Evolutionary conservation across 2,113 vertebrate genomes (phyloP), one percentile per base, ranked within the genome.

Genomic region (Silurus glanis): DNA sequence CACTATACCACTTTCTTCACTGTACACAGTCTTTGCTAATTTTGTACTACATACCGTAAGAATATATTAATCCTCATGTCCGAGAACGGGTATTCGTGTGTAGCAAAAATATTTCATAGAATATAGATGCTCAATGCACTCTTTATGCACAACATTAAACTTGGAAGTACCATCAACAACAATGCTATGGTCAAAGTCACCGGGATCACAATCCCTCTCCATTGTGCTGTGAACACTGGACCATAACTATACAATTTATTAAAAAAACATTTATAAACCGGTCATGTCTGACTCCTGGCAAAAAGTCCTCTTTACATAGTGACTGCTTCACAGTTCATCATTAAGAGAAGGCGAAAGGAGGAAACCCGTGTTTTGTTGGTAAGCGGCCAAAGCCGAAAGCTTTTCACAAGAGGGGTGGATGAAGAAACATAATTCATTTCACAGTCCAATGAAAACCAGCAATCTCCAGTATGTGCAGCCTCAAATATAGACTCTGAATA

Each of bases 371-470:
- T 87, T 72, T 66, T 51, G 84, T 88, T 80, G 53, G 88, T 88
- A 80, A 89, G 89, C 49, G 69, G 47, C 6, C 23, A 21, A 74
- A 61, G 13, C 71, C 28, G 61, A 71, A 86, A 61, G 58, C 37
- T 17, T 69, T 85, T 86, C 67, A 83, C 84, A 85, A 71, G 79
- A 86, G 37, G 83, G 6, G 76, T 19, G 58, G 4, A 81, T 85
- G 85, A 90, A 80, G 75, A 83, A 85, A 55, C 89, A 89, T 87
- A 91, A 91, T 93, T 91, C 85, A 93, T 93, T 94, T 94, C 92
- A 93, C 92, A 93, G 92, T 92, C 91, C 88, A 85, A 87, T 91
- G 89, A 87, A 92, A 88, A 88, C 88, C 90, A 87, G 87, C 90
- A 90, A 91, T 91, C 91, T 93, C 85, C 89, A 87, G 85, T 91